Conservation (phyloP, 2,888 invertebrate species). For the Leptinotarsa haldemani region DNA sequence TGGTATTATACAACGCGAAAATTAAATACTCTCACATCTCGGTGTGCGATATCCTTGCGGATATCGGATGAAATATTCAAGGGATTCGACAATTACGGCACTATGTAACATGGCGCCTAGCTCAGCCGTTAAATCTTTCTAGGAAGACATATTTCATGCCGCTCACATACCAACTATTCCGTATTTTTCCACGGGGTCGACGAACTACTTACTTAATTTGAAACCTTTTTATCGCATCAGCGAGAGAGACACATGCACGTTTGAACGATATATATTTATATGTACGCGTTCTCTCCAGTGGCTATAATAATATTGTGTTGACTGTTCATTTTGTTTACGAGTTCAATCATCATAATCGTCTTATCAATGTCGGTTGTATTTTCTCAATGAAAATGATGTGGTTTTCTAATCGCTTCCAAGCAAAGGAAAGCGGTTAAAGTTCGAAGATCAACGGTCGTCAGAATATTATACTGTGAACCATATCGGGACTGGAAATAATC, state of each 20-base stretch:
- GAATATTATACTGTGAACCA: background rate
- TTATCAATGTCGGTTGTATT: conserved; percentile 10
- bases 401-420: background rate
- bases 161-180: conserved; percentile 34
- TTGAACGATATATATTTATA: background rate
- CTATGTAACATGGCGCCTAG: conserved; percentile 22
- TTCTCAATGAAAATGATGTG: conserved; percentile 1
- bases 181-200: conserved; percentile 39
- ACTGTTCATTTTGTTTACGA: background rate
- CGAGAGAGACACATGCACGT: background rate
- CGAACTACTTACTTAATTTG: conserved; percentile 38
- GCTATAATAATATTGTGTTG: conserved; percentile 7
- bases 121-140: conserved; percentile 13
- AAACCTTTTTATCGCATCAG: conserved; percentile 40
- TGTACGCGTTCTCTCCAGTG: background rate
- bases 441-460: background rate
- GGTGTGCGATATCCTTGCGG: too few relatives aligned
- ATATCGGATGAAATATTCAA: conserved; percentile 5
- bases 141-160: conserved; percentile 21
- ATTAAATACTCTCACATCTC: too few relatives aligned
- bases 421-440: background rate
- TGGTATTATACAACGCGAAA: too few relatives aligned
- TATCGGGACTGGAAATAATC: background rate
- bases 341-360: background rate
- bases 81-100: background rate